These are phyloP conservation scores for Cephalotes varians DNA, from an alignment of 2,888 invertebrate genomes.

Conservation along the genomic window DNA sequence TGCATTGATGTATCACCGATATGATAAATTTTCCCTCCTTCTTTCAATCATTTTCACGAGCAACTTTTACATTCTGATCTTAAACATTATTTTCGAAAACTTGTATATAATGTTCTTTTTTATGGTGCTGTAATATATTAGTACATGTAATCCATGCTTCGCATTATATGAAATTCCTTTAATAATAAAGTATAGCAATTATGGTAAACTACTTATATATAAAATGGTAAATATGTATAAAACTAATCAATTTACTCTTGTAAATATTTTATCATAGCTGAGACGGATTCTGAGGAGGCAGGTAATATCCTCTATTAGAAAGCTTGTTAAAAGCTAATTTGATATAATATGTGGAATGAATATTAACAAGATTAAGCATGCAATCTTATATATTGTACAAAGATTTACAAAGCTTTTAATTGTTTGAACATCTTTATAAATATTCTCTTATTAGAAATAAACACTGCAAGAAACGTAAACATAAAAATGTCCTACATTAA, in stretches of 20 bases:
- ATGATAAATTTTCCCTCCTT: slow-evolving; percentile 7
- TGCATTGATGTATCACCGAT: slow-evolving; percentile 22
- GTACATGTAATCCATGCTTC: slow-evolving; percentile 25
- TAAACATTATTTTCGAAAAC: neutral
- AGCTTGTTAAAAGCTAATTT: slow-evolving; percentile 33
- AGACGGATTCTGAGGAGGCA: slow-evolving; percentile 84
- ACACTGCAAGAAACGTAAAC: neutral
- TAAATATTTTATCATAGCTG: slow-evolving; percentile 81
- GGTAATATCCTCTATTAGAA: slow-evolving; percentile 79
- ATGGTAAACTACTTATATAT: slow-evolving; percentile 25
- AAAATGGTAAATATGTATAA: slow-evolving; percentile 49
- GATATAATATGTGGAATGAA: slow-evolving; percentile 1
- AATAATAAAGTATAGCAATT: slow-evolving; percentile 19
- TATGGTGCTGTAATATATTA: slow-evolving; percentile 32
- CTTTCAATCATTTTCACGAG: slow-evolving; percentile 1
- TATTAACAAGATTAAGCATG: slow-evolving; percentile 46
- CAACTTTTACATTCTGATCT: slow-evolving; percentile 10
- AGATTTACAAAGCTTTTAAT: slow-evolving; percentile 16
- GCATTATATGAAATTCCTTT: slow-evolving; percentile 2
- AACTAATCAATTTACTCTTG: slow-evolving; percentile 68
- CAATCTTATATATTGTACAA: slow-evolving; percentile 37
- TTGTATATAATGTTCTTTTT: slow-evolving; percentile 26
- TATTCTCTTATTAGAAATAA: neutral
- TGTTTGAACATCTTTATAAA: slow-evolving; percentile 20
- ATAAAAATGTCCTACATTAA: neutral